phyloP scores from a whole-genome alignment of 2,797 vertebrate species.

The Dryobates pubescens region DNA sequence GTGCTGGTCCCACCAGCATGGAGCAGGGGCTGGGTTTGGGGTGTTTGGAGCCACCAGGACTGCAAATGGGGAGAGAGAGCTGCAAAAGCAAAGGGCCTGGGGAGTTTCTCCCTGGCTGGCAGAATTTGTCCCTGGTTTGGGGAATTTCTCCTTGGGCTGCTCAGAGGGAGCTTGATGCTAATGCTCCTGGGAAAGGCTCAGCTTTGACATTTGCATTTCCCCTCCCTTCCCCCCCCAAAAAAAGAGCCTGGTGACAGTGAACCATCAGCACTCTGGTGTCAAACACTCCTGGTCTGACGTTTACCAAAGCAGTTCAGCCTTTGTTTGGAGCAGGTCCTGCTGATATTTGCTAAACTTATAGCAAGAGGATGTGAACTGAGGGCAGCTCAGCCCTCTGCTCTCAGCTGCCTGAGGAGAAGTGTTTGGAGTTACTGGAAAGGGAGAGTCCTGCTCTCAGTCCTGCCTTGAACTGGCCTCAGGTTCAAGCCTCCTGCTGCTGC shows the following conservation, averaged over 20 bases:
- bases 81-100: too few relatives aligned
- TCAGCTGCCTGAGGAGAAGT: too few relatives aligned
- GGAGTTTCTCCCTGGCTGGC: rapidly evolving
- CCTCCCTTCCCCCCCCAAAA: neutral
- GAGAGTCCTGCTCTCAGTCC: neutral
- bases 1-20: too few relatives aligned
- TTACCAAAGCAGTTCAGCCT: neutral
- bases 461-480: rapidly evolving
- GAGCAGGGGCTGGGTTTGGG: too few relatives aligned
- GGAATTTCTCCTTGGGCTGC: neutral
- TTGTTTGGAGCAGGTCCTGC: neutral
- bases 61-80: neutral
- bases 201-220: rapidly evolving
- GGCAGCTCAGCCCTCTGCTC: neutral
- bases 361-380: neutral
- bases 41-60: neutral
- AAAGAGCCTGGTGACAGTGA: neutral
- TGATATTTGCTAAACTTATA: neutral
- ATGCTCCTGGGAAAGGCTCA: neutral
- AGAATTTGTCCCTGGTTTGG: rapidly evolving
- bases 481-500: rapidly evolving
- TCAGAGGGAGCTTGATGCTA: rapidly evolving
- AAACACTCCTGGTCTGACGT: neutral
- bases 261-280: neutral
- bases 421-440: neutral